Conservation (phyloP, 2,888 invertebrate species). For the Hypomecis atomaria region DNA sequence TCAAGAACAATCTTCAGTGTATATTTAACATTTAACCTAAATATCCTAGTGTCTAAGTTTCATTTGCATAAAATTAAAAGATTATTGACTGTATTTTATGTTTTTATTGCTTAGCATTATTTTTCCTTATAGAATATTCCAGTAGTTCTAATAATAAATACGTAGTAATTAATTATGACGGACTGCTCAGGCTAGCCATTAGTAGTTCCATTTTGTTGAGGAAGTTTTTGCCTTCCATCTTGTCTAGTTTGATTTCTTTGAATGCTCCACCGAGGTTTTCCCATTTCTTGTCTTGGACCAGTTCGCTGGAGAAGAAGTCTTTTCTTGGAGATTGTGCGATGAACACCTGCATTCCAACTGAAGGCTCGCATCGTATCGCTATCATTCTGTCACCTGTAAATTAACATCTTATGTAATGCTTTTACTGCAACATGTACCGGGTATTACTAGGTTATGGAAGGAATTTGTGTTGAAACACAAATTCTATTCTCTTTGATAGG, state of each 20-base stretch:
- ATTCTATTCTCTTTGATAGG: too few species aligned
- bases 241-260: slow-evolving; percentile 94
- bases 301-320: slow-evolving; percentile 93
- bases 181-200: slow-evolving; percentile 94
- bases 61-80: slow-evolving; percentile 65
- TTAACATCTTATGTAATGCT: slow-evolving; percentile 12
- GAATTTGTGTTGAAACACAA: too few species aligned
- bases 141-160: slow-evolving; percentile 41
- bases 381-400: slow-evolving; percentile 89
- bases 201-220: slow-evolving; percentile 97
- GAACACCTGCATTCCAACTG: slow-evolving; percentile 94
- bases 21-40: slow-evolving; percentile 83
- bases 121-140: slow-evolving; percentile 46
- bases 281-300: slow-evolving; percentile 97
- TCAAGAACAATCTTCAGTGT: slow-evolving; percentile 83
- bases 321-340: slow-evolving; percentile 95
- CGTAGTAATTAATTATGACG: slow-evolving; percentile 67
- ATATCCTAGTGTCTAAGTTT: slow-evolving; percentile 77
- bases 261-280: slow-evolving; percentile 97
- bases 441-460: too few species aligned
- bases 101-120: slow-evolving; percentile 37
- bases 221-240: slow-evolving; percentile 98
- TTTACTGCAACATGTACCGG: not conserved
- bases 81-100: slow-evolving; percentile 40
- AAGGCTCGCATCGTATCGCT: slow-evolving; percentile 95